phyloP scores from a whole-genome alignment of 1,140 invertebrate species.

The Littorina saxatilis region DNA sequence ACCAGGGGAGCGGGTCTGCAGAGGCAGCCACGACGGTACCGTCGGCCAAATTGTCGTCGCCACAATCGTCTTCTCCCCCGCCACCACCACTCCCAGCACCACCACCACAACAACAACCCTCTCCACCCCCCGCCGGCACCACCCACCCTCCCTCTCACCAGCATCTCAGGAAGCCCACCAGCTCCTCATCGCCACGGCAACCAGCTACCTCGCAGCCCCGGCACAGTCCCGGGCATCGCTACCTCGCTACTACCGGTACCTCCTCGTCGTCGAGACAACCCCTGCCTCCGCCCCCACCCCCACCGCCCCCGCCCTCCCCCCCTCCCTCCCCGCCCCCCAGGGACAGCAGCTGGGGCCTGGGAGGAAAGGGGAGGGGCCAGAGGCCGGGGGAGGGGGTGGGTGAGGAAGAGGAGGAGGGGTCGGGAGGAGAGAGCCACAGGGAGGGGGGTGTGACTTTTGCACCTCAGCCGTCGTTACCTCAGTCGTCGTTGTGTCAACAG shows the following conservation, averaged over 20 bases:
- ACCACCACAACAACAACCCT: background rate
- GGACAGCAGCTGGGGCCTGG: background rate
- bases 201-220: constrained; percentile 33
- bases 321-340: constrained; percentile 3
- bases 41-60: no score
- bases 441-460: constrained; percentile 35
- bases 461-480: constrained; percentile 38
- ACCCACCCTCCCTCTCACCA: background rate
- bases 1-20: background rate
- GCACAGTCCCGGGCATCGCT: constrained; percentile 28
- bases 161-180: constrained; percentile 35
- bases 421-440: background rate
- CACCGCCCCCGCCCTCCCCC: constrained; percentile 12
- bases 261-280: no score
- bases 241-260: constrained; percentile 23
- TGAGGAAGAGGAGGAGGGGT: background rate
- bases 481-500: constrained; percentile 26
- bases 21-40: background rate
- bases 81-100: background rate
- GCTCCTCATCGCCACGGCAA: constrained; percentile 1
- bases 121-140: background rate
- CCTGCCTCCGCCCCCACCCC: constrained; percentile 7
- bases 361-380: background rate
- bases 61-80: no score
- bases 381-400: background rate